Base-by-base conservation (phyloP, 2,797 vertebrate genomes). In the Acipenser transmontanus region DNA sequence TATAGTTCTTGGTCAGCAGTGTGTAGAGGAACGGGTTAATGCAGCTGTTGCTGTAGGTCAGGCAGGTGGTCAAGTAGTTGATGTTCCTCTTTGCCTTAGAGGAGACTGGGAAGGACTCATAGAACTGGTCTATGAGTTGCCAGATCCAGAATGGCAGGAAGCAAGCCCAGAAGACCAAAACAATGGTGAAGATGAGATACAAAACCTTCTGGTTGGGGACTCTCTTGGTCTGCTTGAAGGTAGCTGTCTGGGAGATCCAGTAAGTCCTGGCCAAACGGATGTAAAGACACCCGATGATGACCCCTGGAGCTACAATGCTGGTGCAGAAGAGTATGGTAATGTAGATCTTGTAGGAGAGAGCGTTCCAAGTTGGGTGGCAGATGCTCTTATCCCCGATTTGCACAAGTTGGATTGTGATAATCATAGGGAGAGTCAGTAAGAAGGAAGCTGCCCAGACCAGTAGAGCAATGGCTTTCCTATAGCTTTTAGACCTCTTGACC, bases 131-230 rank as follows among this genome's bases (percentile, higher is more conserved):
- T 61, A 96, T 84, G 20, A 97, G 89, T 71, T 97, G 95, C 95
- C 95, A 97, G 78, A 95, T 91, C 95, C 95, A 97, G 81, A 97
- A 97, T n/a, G 95, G 95, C 70, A 97, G 77, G 82, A 97, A 97
- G 69, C 94, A 97, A n/a, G 94, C 94, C 95, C 94, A 96, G 83
- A 94, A 97, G 63, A 95, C 90, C 66, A 96, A 84, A 17, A 97
- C 94, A 0, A 94, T 97, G 0, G 93, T 94, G 81, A 97, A 95
- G 78, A 96, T 97, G 69, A 97, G 80, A 75, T 95, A 95, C 14
- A 97, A 87, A 52, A 97, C 94, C 84, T 96, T 96, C 74, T 96
- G 92, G 68, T 96, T 96, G 0, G 93, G 93, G 17, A 94, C 82
- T 72, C 91, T 80, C 73, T 94, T 95, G 68, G 92, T 95, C 77